Evolutionary conservation across 2,888 invertebrate species (phyloP).

Genomic region (Phoronis australis): DNA sequence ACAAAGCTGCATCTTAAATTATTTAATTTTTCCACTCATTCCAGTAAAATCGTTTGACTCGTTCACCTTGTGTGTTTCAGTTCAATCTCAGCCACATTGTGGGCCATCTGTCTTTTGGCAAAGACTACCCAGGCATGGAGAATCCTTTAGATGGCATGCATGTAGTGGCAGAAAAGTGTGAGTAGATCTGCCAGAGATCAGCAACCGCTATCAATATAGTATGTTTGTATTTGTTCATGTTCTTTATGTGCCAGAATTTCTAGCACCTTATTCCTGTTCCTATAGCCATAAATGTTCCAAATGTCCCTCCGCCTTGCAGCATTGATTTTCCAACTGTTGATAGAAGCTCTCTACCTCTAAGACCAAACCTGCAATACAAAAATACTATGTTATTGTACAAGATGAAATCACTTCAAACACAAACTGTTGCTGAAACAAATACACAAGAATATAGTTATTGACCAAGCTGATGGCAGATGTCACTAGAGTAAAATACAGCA

Average conservation of each 20-base stretch:
- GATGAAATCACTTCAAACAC: too few species aligned
- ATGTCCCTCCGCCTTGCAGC: constrained; percentile 95
- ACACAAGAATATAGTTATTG: too few species aligned
- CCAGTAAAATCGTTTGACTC: too few species aligned
- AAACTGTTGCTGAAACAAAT: too few species aligned
- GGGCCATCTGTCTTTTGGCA: constrained; percentile 85
- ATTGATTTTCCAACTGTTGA: constrained; percentile 93
- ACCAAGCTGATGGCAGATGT: too few species aligned
- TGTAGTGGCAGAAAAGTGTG: constrained; percentile 71
- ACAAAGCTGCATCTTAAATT: too few species aligned
- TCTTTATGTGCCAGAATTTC: constrained; percentile 37
- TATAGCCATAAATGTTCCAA: constrained; percentile 90
- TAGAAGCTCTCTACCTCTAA: constrained; percentile 84
- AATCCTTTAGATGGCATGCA: constrained; percentile 78
- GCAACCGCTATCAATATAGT: neutral
- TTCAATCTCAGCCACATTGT: constrained; percentile 89
- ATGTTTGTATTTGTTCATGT: too few species aligned
- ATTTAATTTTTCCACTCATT: too few species aligned
- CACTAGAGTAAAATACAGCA: too few species aligned
- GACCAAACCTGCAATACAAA: constrained; percentile 69
- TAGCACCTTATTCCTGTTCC: constrained; percentile 59
- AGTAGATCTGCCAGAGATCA: constrained; percentile 10
- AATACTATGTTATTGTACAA: too few species aligned
- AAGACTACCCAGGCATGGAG: constrained; percentile 72
- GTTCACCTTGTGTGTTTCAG: too few species aligned